phyloP scores from a whole-genome alignment of 2,113 vertebrate species.

The Epinephelus moara region DNA sequence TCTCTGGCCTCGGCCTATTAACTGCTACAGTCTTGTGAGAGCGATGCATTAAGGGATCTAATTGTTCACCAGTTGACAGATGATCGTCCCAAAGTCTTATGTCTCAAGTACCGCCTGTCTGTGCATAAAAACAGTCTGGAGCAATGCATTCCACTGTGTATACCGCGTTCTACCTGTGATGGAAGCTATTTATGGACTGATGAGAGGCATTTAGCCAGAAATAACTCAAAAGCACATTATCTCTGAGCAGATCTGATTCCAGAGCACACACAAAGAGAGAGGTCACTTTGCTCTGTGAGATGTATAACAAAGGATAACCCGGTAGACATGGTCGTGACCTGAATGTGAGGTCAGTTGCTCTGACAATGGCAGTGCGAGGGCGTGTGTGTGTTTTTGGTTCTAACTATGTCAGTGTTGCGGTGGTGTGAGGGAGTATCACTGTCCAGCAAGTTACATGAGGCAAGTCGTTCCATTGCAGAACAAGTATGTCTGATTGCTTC shows the following conservation, averaged over 20 bases:
- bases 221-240: slow-evolving; percentile 58
- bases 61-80: slow-evolving; percentile 57
- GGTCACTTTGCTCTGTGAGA: neutral
- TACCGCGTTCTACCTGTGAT: slow-evolving; percentile 37
- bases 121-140: slow-evolving; percentile 19
- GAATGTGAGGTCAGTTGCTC: slow-evolving; percentile 42
- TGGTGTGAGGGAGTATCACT: slow-evolving; percentile 40
- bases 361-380: neutral
- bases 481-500: slow-evolving; percentile 64
- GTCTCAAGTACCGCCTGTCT: slow-evolving; percentile 49
- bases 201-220: slow-evolving; percentile 46
- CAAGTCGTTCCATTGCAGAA: slow-evolving; percentile 57
- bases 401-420: slow-evolving; percentile 13
- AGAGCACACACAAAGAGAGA: slow-evolving; percentile 9
- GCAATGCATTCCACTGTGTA: slow-evolving; percentile 2
- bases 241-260: slow-evolving; percentile 58
- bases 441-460: slow-evolving; percentile 58
- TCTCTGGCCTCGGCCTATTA: slow-evolving; percentile 6
- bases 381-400: neutral
- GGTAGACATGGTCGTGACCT: slow-evolving; percentile 9
- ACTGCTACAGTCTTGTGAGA: slow-evolving; percentile 21
- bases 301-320: neutral
- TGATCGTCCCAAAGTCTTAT: slow-evolving; percentile 32
- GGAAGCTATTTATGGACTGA: slow-evolving; percentile 61
- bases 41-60: slow-evolving; percentile 63